These are phyloP conservation scores for Daboia siamensis DNA, from an alignment of 2,113 vertebrate genomes.

Conservation along the genomic window DNA sequence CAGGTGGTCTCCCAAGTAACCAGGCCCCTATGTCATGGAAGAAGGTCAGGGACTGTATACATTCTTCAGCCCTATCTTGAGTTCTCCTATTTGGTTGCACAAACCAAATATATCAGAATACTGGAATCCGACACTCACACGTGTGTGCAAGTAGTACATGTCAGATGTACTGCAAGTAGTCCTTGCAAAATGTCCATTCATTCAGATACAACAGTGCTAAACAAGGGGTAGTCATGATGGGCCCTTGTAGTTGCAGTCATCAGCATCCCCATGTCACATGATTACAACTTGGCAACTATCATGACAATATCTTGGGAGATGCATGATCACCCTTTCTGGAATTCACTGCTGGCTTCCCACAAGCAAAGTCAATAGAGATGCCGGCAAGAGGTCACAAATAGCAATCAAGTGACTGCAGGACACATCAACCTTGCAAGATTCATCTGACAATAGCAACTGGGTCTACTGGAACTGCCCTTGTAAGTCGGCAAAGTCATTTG, in stretches of 20 bases:
- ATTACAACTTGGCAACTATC: background rate
- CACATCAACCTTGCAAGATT: background rate
- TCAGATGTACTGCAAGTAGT: background rate
- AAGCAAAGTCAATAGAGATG: background rate
- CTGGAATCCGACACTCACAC: background rate
- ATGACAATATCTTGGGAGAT: background rate
- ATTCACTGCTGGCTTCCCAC: background rate
- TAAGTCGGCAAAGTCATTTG: background rate
- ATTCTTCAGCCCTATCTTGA: background rate
- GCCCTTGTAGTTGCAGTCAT: background rate
- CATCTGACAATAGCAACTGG: background rate
- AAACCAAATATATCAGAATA: background rate
- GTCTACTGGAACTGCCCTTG: background rate
- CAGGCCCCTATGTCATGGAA: background rate
- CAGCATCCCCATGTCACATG: background rate
- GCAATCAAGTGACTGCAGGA: background rate
- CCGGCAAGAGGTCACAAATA: background rate
- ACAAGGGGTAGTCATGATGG: background rate
- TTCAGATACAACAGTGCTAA: background rate
- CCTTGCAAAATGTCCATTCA: background rate
- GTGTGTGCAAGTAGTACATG: background rate
- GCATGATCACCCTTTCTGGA: background rate
- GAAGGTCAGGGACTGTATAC: background rate
- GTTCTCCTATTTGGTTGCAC: background rate
- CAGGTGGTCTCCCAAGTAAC: background rate